phyloP scores from a whole-genome alignment of 2,888 invertebrate species.

The Teleogryllus oceanicus region DNA sequence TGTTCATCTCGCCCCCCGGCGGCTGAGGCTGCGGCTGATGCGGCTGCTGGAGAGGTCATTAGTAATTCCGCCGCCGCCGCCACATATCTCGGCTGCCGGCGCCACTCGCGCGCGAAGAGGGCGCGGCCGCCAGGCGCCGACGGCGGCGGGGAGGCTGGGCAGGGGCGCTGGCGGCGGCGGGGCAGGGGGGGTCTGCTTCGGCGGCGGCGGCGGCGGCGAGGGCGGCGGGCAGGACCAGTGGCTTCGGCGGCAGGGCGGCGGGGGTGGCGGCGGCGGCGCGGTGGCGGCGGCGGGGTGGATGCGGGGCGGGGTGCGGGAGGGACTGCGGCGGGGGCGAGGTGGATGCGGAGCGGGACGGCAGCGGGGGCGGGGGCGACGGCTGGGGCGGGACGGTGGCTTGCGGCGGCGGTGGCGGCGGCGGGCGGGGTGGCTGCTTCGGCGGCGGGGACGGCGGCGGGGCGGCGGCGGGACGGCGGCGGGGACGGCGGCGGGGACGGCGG shows the following conservation, averaged over 20 bases:
- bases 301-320: too few species aligned
- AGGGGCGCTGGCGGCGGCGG: background rate
- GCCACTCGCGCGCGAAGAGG: background rate
- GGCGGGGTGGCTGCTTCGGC: too few species aligned
- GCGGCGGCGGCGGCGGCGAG: background rate
- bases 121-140: background rate
- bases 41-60: background rate
- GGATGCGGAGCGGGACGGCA: background rate
- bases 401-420: too few species aligned
- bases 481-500: too few species aligned
- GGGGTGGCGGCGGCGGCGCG: background rate
- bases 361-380: background rate
- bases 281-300: background rate
- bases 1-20: background rate
- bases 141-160: background rate
- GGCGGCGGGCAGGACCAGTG: too few species aligned
- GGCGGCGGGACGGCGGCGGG: too few species aligned
- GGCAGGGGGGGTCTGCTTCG: background rate
- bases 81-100: background rate
- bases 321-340: background rate
- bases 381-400: too few species aligned
- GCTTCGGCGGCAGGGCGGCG: too few species aligned
- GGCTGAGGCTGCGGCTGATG: background rate
- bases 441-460: too few species aligned
- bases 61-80: background rate